phyloP scores from a whole-genome alignment of 2,797 vertebrate genomes.

The Anguilla megastoma region DNA sequence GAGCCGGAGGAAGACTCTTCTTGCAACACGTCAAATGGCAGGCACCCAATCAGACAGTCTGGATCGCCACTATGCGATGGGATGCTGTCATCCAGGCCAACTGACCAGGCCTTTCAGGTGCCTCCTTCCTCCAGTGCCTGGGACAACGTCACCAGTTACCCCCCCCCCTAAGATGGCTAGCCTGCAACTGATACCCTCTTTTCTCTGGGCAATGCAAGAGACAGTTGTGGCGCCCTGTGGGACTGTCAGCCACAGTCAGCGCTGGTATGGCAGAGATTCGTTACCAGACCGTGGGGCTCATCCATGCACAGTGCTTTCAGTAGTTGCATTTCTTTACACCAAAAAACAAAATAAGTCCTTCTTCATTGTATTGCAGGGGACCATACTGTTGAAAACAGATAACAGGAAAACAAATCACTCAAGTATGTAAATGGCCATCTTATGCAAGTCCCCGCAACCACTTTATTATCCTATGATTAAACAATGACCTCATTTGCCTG shows the following conservation, averaged over 20 bases:
- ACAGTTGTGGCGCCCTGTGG: neutral
- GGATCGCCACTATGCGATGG: too few relatives aligned
- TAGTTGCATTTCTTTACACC: neutral
- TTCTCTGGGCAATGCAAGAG: neutral
- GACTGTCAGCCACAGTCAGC: neutral
- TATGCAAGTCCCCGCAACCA: neutral
- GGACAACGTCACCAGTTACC: too few relatives aligned
- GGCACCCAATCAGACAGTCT: too few relatives aligned
- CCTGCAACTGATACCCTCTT: neutral
- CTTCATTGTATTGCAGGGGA: neutral
- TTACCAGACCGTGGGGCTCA: neutral
- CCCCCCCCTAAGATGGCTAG: too few relatives aligned
- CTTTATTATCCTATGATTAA: slow-evolving; percentile 25
- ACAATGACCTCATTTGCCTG: slow-evolving; percentile 26
- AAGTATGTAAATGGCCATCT: slow-evolving; percentile 15
- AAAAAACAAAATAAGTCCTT: neutral
- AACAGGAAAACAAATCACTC: slow-evolving; percentile 22
- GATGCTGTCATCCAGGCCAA: too few relatives aligned
- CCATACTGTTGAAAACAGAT: neutral
- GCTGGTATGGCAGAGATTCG: neutral
- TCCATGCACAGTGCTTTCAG: neutral
- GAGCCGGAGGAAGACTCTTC: too few relatives aligned
- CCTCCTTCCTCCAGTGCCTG: too few relatives aligned
- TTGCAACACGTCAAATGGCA: too few relatives aligned
- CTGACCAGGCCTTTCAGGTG: too few relatives aligned